phyloP scores from a whole-genome alignment of 2,888 invertebrate species.

The Mesopsocus fuscifrons region DNA sequence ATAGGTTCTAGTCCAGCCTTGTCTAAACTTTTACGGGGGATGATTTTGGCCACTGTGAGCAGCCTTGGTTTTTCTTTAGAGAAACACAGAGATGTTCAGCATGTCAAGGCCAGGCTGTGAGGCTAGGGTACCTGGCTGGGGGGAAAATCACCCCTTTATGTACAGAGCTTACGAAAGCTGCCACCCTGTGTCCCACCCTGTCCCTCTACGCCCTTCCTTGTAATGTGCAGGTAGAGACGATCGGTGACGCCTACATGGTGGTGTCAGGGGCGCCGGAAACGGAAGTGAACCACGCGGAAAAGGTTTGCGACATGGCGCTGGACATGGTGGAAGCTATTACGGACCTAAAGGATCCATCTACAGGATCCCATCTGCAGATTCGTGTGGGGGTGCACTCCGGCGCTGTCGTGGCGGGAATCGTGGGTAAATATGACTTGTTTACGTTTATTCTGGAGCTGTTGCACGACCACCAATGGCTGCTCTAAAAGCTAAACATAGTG shows the following conservation, averaged over 20 bases:
- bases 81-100: too few species aligned
- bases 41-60: not conserved
- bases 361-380: conserved; percentile 63
- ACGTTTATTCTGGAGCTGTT: too few species aligned
- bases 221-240: conserved; percentile 97
- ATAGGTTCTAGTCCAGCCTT: conserved; percentile 7
- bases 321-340: conserved; percentile 91
- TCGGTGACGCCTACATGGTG: conserved; percentile 97
- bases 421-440: too few species aligned
- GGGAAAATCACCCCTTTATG: too few species aligned
- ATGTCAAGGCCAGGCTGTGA: too few species aligned
- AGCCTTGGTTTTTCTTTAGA: too few species aligned
- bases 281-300: conserved; percentile 75
- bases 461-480: too few species aligned
- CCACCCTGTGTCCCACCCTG: too few species aligned
- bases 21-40: not conserved
- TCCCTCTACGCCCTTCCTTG: too few species aligned
- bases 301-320: conserved; percentile 86
- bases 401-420: conserved; percentile 83
- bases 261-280: conserved; percentile 89
- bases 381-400: conserved; percentile 81
- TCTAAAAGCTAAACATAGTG: too few species aligned
- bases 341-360: conserved; percentile 80
- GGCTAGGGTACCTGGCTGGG: too few species aligned
- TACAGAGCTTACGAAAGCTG: too few species aligned